Evolutionary conservation across 2,888 invertebrate genomes (phyloP).

Genomic region (Lochmaea crataegi): DNA sequence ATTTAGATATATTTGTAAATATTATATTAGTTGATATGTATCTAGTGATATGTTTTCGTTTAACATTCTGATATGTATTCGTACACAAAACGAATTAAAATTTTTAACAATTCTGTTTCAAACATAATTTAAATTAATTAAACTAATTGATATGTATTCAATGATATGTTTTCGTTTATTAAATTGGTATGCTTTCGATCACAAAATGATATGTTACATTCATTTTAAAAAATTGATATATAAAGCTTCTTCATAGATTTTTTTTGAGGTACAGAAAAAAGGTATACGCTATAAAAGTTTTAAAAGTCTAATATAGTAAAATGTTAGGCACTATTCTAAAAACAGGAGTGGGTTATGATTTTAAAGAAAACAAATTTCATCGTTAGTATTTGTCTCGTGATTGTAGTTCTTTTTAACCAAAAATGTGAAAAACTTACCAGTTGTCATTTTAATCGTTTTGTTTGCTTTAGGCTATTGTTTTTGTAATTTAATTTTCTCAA

Average conservation of each 20-base stretch:
- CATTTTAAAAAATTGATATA: slow-evolving; percentile 47
- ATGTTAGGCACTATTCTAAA: slow-evolving; percentile 63
- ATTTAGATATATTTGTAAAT: not conserved
- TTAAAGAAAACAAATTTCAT: slow-evolving; percentile 1
- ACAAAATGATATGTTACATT: slow-evolving; percentile 47
- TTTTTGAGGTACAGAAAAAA: slow-evolving; percentile 38
- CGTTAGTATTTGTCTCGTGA: not conserved
- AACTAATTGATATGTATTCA: not conserved
- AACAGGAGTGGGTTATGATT: slow-evolving; percentile 29
- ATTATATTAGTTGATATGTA: not conserved
- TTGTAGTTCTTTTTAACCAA: not conserved
- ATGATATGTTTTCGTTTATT: slow-evolving; percentile 1
- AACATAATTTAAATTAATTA: not conserved
- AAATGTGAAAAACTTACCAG: not conserved
- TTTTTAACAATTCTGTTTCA: not conserved
- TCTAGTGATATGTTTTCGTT: not conserved
- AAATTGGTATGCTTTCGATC: slow-evolving; percentile 45
- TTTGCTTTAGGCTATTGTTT: too few relatives aligned
- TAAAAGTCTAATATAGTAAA: slow-evolving; percentile 57
- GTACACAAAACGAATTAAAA: not conserved
- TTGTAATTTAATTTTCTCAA: too few relatives aligned
- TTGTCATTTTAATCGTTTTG: too few relatives aligned
- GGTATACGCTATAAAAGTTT: slow-evolving; percentile 53
- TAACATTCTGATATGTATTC: not conserved
- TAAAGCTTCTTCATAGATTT: slow-evolving; percentile 47